Conservation (phyloP, 1,140 invertebrate genomes). For the Euwallacea fornicatus region DNA sequence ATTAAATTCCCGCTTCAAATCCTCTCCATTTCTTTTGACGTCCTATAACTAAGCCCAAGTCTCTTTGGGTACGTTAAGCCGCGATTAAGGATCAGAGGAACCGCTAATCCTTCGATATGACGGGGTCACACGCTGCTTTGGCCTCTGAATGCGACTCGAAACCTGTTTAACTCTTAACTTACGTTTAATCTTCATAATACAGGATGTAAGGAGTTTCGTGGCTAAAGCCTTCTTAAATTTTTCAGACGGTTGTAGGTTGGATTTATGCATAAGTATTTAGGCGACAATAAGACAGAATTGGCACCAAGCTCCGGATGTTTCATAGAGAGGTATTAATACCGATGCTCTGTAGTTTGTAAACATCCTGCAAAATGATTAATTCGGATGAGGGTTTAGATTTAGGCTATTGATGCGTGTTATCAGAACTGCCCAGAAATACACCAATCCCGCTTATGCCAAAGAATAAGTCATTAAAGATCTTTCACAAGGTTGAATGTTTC, state of each 20-base stretch:
- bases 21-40: conserved; percentile 25
- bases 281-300: not conserved
- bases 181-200: conserved; percentile 47
- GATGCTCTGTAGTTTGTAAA: conserved; percentile 19
- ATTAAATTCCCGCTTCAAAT: conserved; percentile 27
- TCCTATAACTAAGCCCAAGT: conserved; percentile 36
- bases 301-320: not conserved
- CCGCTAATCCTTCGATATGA: conserved; percentile 50
- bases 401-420: conserved; percentile 50
- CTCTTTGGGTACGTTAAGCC: conserved; percentile 46
- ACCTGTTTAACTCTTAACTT: conserved; percentile 46
- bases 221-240: not conserved
- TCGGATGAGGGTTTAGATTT: conserved; percentile 47
- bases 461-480: too few relatives aligned
- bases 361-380: conserved; percentile 45
- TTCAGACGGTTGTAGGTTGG: too few relatives aligned
- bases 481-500: too few relatives aligned
- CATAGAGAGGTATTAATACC: not conserved
- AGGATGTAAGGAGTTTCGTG: conserved; percentile 25
- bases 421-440: conserved; percentile 45
- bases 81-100: conserved; percentile 45
- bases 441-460: too few relatives aligned
- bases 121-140: conserved; percentile 44
- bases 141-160: conserved; percentile 45
- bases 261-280: not conserved